Base-by-base conservation (phyloP, 2,888 invertebrate genomes). In the Vandiemenella viatica region DNA sequence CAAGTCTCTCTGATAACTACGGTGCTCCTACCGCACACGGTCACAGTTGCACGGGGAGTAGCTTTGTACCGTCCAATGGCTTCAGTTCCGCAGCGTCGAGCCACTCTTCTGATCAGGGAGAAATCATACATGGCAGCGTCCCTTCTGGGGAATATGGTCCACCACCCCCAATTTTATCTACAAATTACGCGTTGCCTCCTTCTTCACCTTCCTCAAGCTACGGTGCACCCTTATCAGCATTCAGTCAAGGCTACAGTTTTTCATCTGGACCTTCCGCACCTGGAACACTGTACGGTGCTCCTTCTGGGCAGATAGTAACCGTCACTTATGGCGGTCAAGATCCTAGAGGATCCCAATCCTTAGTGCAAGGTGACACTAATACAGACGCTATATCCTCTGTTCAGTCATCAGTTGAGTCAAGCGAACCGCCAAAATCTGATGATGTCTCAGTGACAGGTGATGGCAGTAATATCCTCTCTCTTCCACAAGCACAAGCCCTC, bases 1-100 rank as follows among this genome's bases (percentile, higher is more conserved):
- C 42, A 45, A 55, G 53, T 50, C 55, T 43, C n/a, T n/a, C n/a
- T n/a, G n/a, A n/a, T n/a, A 61, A 46, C 62, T 38, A 62, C 59
- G 18, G 64, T 62, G 49, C 55, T 40, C 52, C 51, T 17, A 16
- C 45, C 15, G 13, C 42, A 1, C 6, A 16, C 15, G 46, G 46
- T 5, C 49, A 52, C 42, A 54, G 50, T 41, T 54, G 54, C 37
- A 52, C 49, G 1, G 47, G 48, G n/a, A 49, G 46, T 15, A 54
- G 49, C 38, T 54, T 54, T 40, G 52, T 54, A 3, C 54, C 54
- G 3, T 54, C 54, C 4, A 52, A 52, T 48, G 46, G 47, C 18
- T 49, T 52, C 32, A 48, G 49, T 16, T 19, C 50, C 19, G 10
- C 18, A 26, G 20, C 54, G 53, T 3, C 13, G 10, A n/a, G n/a